phyloP scores from a whole-genome alignment of 1,140 invertebrate genomes.

The Scaptodrosophila lebanonensis region DNA sequence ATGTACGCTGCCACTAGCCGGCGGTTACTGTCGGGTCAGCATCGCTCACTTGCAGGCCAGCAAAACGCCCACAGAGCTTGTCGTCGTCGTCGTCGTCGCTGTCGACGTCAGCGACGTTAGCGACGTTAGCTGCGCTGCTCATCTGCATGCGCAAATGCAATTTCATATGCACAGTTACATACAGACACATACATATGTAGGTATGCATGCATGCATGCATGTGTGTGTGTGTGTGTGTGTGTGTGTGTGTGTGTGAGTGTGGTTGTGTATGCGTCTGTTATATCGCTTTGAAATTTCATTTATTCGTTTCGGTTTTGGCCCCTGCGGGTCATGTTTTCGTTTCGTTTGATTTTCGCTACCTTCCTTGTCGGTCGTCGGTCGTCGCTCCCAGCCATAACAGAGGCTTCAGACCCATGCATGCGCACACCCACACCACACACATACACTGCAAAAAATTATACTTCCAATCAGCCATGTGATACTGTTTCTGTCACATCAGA shows the following conservation, averaged over 20 bases:
- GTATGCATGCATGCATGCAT: conserved; percentile 8
- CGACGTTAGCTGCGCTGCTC: conserved; percentile 14
- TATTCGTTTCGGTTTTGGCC: conserved; percentile 42
- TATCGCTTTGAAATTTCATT: conserved; percentile 44
- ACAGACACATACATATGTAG: conserved; percentile 1
- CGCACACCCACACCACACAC: too few relatives aligned
- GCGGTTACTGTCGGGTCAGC: conserved; percentile 3
- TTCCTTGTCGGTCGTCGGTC: not conserved
- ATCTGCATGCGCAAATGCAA: conserved; percentile 58
- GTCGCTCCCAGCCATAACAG: not conserved
- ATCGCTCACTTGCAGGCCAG: not conserved
- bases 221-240: conserved; percentile 13
- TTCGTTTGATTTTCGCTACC: conserved; percentile 41
- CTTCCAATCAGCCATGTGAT: too few relatives aligned
- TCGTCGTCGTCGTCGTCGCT: too few relatives aligned
- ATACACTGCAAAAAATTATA: too few relatives aligned
- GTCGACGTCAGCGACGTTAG: not conserved
- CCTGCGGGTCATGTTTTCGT: conserved; percentile 33
- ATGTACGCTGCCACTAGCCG: too few relatives aligned
- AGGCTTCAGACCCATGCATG: too few relatives aligned
- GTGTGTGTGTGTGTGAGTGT: conserved; percentile 1
- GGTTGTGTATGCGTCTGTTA: conserved; percentile 15
- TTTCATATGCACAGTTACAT: conserved; percentile 41
- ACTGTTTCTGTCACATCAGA: too few relatives aligned
- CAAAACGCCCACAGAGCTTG: not conserved